Evolutionary conservation across 2,888 invertebrate genomes (phyloP).

Genomic region (Epinotia ramella): DNA sequence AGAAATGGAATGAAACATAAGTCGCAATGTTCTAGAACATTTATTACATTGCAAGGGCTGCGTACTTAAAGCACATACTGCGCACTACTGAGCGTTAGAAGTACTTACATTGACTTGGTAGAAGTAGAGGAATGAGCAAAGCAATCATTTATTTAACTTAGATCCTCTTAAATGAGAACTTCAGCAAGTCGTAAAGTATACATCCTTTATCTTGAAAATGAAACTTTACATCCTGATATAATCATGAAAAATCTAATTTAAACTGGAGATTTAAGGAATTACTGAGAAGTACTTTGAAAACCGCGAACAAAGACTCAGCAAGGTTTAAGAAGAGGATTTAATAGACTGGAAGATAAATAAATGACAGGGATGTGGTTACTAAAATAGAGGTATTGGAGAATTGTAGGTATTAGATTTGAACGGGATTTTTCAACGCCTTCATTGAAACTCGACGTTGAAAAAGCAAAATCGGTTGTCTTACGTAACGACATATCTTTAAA

Average conservation of each 20-base stretch:
- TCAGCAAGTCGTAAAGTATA: not conserved
- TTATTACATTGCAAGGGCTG: constrained; percentile 53
- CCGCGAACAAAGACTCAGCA: not conserved
- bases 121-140: not conserved
- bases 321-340: not conserved
- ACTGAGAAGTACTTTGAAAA: not conserved
- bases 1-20: constrained; percentile 63
- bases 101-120: not conserved
- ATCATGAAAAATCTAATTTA: not conserved
- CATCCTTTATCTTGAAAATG: not conserved
- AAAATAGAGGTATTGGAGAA: not conserved
- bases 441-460: constrained; percentile 31
- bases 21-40: constrained; percentile 65
- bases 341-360: not conserved
- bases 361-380: not conserved
- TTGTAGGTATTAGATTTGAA: not conserved
- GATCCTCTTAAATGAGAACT: not conserved
- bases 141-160: constrained; percentile 13
- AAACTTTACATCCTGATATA: not conserved
- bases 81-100: not conserved
- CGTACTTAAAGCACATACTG: not conserved
- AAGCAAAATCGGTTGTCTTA: constrained; percentile 56
- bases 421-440: constrained; percentile 26
- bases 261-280: not conserved
- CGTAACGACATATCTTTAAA: constrained; percentile 80